Conservation (phyloP, 2,113 vertebrate genomes). For the Pica pica region DNA sequence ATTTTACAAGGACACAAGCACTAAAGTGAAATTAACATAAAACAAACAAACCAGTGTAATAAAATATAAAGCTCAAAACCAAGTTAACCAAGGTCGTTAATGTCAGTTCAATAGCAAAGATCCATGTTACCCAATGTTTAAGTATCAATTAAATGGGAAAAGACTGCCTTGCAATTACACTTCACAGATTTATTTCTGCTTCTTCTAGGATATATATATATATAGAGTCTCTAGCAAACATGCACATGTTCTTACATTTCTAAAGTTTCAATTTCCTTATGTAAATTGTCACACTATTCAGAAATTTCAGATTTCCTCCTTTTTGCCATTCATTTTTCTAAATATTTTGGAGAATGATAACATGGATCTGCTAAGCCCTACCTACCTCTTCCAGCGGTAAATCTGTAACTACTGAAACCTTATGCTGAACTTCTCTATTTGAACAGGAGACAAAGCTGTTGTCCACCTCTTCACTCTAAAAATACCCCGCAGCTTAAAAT, state of each 20-base stretch:
- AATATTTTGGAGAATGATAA: not conserved
- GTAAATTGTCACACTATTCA: not conserved
- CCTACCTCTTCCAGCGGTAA: not conserved
- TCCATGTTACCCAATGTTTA: constrained; percentile 35
- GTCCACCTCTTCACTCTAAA: not conserved
- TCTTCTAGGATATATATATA: not conserved
- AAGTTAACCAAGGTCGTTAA: constrained; percentile 53
- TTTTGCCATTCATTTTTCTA: not conserved
- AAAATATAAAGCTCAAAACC: constrained; percentile 58
- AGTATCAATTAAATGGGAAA: constrained; percentile 60
- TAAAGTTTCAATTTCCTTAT: not conserved
- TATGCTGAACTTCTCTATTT: not conserved
- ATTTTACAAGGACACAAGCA: constrained; percentile 38
- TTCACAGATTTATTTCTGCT: constrained; percentile 49
- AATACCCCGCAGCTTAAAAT: not conserved
- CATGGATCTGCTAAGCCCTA: not conserved
- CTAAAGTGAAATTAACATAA: constrained; percentile 62
- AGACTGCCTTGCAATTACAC: constrained; percentile 34
- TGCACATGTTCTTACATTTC: not conserved
- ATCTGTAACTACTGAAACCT: not conserved
- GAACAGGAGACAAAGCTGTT: not conserved
- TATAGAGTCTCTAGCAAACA: not conserved
- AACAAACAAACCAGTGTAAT: constrained; percentile 56
- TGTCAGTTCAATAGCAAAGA: constrained; percentile 62
- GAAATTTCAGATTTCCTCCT: not conserved